A percentile compares a stretch with the other conserved stretches of the same genome.
Evolutionary conservation across 2,113 vertebrate genomes (phyloP).

Genomic region (Casuarius casuarius): DNA sequence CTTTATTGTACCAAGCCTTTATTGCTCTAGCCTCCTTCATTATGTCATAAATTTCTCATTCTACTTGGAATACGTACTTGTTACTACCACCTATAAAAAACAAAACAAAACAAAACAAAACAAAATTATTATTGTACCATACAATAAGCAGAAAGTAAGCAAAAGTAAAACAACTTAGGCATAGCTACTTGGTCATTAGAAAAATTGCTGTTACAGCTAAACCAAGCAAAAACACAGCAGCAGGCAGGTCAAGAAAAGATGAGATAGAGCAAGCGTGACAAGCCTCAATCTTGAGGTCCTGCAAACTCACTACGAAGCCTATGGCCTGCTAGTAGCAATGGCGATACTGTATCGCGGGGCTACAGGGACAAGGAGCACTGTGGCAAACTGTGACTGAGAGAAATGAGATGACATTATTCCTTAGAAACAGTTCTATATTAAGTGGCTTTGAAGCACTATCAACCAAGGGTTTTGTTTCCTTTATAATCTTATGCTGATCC

Average conservation of each 20-base stretch:
- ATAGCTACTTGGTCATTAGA: background rate
- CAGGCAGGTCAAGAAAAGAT: background rate
- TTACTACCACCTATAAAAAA: background rate
- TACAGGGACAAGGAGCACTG: background rate
- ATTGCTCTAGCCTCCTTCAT: no score
- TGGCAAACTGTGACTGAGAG: background rate
- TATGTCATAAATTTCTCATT: background rate
- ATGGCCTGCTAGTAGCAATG: no score
- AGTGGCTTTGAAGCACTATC: slow-evolving; percentile 3
- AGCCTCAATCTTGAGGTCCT: background rate
- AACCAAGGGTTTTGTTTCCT: background rate
- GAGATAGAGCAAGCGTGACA: background rate
- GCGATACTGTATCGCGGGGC: no score
- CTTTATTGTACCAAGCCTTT: no score
- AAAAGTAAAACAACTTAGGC: background rate
- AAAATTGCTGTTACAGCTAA: background rate
- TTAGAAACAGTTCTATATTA: background rate
- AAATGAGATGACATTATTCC: slow-evolving; percentile 11
- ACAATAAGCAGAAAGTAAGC: background rate
- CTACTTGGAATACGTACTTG: background rate
- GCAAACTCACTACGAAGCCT: background rate
- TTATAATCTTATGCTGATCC: background rate
- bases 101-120: no score
- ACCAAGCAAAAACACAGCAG: background rate
- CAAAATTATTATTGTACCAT: background rate